Conservation (phyloP, 2,888 invertebrate genomes). For the Lepidochrysops patricia region DNA sequence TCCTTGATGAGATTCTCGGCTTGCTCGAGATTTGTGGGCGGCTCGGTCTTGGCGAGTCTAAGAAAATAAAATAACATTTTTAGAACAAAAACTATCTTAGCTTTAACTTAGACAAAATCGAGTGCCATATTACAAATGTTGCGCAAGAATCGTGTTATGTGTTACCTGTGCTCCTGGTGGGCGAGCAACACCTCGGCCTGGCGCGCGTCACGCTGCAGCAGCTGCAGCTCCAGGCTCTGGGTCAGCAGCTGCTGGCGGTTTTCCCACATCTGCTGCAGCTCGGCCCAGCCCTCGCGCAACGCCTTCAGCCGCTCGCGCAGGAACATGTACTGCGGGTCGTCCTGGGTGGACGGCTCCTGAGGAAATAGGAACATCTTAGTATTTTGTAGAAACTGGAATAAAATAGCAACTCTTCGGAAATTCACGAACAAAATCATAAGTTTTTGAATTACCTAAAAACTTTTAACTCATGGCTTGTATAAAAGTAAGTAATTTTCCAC, state of each 20-base stretch:
- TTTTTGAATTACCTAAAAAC: too few species aligned
- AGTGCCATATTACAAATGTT: too few species aligned
- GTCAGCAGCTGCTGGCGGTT: constrained; percentile 95
- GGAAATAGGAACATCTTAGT: background rate
- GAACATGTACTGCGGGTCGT: constrained; percentile 99
- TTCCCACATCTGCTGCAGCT: constrained; percentile 99
- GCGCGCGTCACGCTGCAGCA: constrained; percentile 96
- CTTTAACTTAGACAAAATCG: too few species aligned
- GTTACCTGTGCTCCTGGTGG: constrained; percentile 94
- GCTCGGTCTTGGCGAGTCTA: constrained; percentile 94
- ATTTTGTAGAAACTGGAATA: background rate
- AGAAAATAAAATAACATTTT: background rate
- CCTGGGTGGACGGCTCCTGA: constrained; percentile 86
- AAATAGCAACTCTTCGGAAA: too few species aligned
- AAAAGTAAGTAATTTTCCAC: too few species aligned
- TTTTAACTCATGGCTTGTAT: too few species aligned
- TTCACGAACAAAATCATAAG: too few species aligned
- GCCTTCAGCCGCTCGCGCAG: constrained; percentile 97
- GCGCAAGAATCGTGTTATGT: too few species aligned
- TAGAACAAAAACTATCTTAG: too few species aligned
- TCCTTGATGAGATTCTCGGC: constrained; percentile 97
- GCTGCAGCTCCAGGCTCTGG: constrained; percentile 95
- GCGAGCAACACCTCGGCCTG: constrained; percentile 98
- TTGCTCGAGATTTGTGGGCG: constrained; percentile 95
- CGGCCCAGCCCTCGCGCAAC: constrained; percentile 98